Base-by-base conservation (phyloP, 2,797 vertebrate species). In the Pangasius sanitwongsei region DNA sequence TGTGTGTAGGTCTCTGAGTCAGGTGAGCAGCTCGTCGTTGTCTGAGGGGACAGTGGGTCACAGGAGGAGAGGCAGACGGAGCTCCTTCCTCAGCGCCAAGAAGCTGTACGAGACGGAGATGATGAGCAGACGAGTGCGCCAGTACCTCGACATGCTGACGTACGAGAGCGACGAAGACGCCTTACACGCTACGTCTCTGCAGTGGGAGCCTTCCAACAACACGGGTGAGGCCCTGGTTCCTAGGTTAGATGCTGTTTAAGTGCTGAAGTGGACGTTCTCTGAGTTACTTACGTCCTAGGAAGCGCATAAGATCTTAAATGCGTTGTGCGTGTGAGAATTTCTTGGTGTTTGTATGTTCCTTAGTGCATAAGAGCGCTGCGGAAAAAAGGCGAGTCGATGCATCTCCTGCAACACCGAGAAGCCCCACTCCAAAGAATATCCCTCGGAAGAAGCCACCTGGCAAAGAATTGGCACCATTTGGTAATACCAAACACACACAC, bases 11-110 rank as follows among this genome's bases (percentile, higher is more conserved):
- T 99, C 98, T 63, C 96, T 99, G 78, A 99, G 99, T 94, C 99
- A 99, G 96, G 98, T 98, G 84, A 99, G 98, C n/a, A 99, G 98
- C 6, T 96, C 98, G 15, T 95, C 98, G 0, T 97, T 99, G 92
- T 96, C 99, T 15, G 99, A 99, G 88, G 98, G 91, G 23, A 89
- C 97, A 94, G 95, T 98, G 0, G 97, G 98, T 5, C 98, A 98
- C 91, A 99, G 99, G 95, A 99, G 99, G 95, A 95, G 98, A 1
- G 98, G 99, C 37, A 97, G 98, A 11, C 98, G 99, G 80, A 99
- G 98, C 94, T 99, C 99, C 92, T 99, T 99, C 94, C 97, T 99
- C 69, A 99, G 99, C 63, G 98, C 98, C 94, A 99, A 99, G 95
- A 99, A 99, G 93, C 96, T 99, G 48, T 99, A 99, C 18, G 99